Conservation (phyloP, 2,888 invertebrate species). For the Rhagonycha lutea region DNA sequence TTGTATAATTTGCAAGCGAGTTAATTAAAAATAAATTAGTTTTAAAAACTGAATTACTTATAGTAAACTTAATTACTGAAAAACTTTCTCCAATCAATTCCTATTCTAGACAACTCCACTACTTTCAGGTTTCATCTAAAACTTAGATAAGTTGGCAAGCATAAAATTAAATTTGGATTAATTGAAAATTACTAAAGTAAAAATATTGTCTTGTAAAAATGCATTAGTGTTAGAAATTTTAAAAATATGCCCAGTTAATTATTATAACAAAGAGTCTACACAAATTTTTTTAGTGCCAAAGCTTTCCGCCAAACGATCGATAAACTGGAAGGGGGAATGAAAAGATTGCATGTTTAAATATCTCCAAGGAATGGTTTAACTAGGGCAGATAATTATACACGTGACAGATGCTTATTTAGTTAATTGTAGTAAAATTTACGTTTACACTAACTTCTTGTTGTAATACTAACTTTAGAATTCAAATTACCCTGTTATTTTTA, state of each 20-base stretch:
- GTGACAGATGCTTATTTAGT: background rate
- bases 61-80: background rate
- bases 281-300: background rate
- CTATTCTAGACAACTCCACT: background rate
- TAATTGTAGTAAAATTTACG: background rate
- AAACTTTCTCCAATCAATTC: background rate
- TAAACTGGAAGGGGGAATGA: background rate
- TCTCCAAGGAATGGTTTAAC: background rate
- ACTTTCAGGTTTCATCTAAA: background rate
- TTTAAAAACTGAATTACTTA: background rate
- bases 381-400: background rate
- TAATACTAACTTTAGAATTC: no score
- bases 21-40: background rate
- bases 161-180: background rate
- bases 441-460: background rate
- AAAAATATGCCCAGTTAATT: background rate
- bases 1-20: background rate
- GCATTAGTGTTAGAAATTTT: background rate
- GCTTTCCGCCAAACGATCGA: background rate
- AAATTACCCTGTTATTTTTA: no score
- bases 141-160: background rate
- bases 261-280: background rate
- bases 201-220: background rate
- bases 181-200: background rate
- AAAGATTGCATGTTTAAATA: background rate